phyloP scores from a whole-genome alignment of 2,797 vertebrate species.

The Dendrocincla fuliginosa region DNA sequence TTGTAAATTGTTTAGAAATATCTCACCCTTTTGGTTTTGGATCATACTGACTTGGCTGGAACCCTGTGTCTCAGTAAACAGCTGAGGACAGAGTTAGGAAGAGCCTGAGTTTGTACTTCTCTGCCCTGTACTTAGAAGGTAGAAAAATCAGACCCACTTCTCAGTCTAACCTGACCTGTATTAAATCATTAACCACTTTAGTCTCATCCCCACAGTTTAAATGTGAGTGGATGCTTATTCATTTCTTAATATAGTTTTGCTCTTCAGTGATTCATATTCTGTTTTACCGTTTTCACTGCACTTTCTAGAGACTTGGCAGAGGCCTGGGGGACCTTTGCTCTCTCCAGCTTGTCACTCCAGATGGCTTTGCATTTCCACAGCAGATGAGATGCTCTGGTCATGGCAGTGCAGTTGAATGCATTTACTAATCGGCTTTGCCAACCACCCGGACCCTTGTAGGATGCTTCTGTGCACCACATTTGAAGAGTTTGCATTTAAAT shows the following conservation, averaged over 20 bases:
- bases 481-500: slow-evolving; percentile 37
- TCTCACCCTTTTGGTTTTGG: not conserved
- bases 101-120: not conserved
- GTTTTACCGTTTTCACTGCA: slow-evolving; percentile 12
- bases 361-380: slow-evolving; percentile 64
- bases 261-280: slow-evolving; percentile 61
- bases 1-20: not conserved
- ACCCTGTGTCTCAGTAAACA: not conserved
- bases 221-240: not conserved
- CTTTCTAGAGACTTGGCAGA: slow-evolving; percentile 55
- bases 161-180: not conserved
- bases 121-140: not conserved
- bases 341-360: slow-evolving; percentile 70
- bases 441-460: not conserved
- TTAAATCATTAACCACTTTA: not conserved
- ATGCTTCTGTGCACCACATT: not conserved
- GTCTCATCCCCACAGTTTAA: not conserved
- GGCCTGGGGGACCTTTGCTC: slow-evolving; percentile 43
- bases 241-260: slow-evolving; percentile 54
- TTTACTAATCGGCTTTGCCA: slow-evolving; percentile 15
- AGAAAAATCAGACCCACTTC: not conserved
- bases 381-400: slow-evolving; percentile 56
- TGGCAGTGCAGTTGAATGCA: slow-evolving; percentile 36
- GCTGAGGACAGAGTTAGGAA: not conserved
- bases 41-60: not conserved